These are phyloP conservation scores for Temnothorax curvispinosus DNA, from an alignment of 1,140 invertebrate species.

Conservation along the genomic window DNA sequence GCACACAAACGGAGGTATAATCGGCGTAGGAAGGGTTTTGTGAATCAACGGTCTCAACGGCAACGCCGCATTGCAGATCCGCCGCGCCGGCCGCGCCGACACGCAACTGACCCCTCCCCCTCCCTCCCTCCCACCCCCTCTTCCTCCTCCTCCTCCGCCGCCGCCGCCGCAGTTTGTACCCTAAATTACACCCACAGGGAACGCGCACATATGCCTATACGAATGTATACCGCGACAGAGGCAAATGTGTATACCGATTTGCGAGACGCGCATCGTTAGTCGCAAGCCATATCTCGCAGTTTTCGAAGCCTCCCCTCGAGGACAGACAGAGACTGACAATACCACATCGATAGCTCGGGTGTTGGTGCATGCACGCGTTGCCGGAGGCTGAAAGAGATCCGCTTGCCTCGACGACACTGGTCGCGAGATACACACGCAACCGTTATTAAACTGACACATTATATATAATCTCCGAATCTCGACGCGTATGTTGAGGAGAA, in stretches of 20 bases:
- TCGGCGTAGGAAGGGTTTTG: conserved; percentile 63
- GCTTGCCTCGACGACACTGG: too few relatives aligned
- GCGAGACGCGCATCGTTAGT: not conserved
- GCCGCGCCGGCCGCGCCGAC: conserved; percentile 81
- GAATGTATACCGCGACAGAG: not conserved
- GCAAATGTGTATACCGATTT: not conserved
- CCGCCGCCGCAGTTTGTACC: conserved; percentile 15
- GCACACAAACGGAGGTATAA: conserved; percentile 1
- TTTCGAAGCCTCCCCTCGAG: not conserved
- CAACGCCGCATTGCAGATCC: conserved; percentile 85
- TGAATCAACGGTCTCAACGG: conserved; percentile 79
- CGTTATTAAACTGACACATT: too few relatives aligned
- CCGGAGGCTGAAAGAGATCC: too few relatives aligned
- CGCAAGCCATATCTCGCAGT: not conserved
- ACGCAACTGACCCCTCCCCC: conserved; percentile 77
- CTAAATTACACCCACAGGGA: not conserved
- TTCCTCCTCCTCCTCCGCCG: conserved; percentile 35
- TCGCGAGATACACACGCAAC: too few relatives aligned
- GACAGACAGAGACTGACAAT: too few relatives aligned
- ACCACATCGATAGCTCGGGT: too few relatives aligned
- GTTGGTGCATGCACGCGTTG: too few relatives aligned
- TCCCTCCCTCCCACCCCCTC: conserved; percentile 30
- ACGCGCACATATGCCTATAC: not conserved
- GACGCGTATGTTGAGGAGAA: too few relatives aligned
- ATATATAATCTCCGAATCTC: too few relatives aligned